Evolutionary conservation across 2,888 invertebrate species (phyloP).

Genomic region (Luperina nickerlii): DNA sequence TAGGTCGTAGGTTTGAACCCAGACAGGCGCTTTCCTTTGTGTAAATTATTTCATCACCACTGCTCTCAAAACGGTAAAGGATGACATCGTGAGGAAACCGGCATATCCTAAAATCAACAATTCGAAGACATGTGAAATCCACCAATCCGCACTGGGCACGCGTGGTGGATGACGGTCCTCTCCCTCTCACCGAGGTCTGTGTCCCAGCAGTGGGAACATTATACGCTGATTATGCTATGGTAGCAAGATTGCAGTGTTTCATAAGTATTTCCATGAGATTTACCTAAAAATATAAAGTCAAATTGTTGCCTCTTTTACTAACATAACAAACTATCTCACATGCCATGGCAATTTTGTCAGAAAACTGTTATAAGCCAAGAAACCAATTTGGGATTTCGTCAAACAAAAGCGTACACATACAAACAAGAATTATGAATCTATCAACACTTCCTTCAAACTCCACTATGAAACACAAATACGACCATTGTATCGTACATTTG

Average conservation of each 20-base stretch:
- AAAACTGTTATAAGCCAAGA: background rate
- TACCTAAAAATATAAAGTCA: background rate
- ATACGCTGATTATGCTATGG: background rate
- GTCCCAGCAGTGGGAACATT: background rate
- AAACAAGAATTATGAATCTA: slow-evolving; percentile 17
- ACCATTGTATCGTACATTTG: slow-evolving; percentile 16
- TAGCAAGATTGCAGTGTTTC: too few species aligned
- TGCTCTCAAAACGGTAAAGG: background rate
- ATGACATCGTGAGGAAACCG: background rate
- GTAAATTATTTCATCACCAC: background rate
- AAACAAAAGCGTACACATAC: background rate
- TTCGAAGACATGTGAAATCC: background rate
- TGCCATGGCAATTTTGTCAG: background rate
- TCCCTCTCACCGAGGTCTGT: background rate
- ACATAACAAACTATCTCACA: background rate
- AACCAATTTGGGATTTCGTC: background rate
- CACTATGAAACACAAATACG: slow-evolving; percentile 24
- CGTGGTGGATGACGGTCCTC: background rate
- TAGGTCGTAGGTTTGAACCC: background rate
- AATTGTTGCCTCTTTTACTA: background rate
- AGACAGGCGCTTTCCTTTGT: background rate
- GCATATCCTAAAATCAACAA: background rate
- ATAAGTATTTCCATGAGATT: background rate
- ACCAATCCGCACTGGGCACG: background rate
- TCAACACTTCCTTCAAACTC: slow-evolving; percentile 16